phyloP scores from a whole-genome alignment of 2,888 invertebrate genomes.

The Drosophila stalkeri region DNA sequence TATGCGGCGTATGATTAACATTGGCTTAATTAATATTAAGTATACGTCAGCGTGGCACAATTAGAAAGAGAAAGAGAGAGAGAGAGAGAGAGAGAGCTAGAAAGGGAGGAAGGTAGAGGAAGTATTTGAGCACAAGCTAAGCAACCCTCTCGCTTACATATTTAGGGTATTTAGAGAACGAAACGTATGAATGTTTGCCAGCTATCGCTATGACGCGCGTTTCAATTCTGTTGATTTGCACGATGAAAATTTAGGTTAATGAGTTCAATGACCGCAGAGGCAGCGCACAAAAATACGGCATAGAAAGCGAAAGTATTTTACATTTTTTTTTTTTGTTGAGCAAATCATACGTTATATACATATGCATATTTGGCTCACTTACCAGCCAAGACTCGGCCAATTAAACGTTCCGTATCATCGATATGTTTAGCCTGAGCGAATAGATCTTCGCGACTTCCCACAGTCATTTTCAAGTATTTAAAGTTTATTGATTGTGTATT shows the following conservation, averaged over 20 bases:
- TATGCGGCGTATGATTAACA: constrained; percentile 52
- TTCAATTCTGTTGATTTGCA: constrained; percentile 46
- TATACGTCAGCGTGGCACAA: constrained; percentile 31
- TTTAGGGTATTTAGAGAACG: background rate
- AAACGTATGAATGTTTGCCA: background rate
- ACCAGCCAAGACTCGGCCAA: constrained; percentile 85
- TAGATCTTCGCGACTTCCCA: constrained; percentile 84
- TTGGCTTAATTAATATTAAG: constrained; percentile 45
- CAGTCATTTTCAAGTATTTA: constrained; percentile 78
- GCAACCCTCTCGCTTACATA: background rate
- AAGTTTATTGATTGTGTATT: background rate
- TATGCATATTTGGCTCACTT: constrained; percentile 55
- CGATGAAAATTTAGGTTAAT: constrained; percentile 77
- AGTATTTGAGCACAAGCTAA: background rate
- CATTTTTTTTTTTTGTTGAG: constrained; percentile 5
- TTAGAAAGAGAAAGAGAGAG: background rate
- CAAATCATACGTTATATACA: background rate
- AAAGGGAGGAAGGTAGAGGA: too few species aligned
- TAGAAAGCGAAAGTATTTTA: constrained; percentile 53
- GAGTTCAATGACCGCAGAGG: constrained; percentile 80
- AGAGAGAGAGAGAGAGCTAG: background rate
- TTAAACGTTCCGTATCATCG: constrained; percentile 84
- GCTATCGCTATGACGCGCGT: constrained; percentile 34
- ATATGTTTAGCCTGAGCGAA: constrained; percentile 83
- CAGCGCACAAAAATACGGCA: constrained; percentile 52